Conservation (phyloP, 1,140 invertebrate genomes). For the Scaptomyza montana region DNA sequence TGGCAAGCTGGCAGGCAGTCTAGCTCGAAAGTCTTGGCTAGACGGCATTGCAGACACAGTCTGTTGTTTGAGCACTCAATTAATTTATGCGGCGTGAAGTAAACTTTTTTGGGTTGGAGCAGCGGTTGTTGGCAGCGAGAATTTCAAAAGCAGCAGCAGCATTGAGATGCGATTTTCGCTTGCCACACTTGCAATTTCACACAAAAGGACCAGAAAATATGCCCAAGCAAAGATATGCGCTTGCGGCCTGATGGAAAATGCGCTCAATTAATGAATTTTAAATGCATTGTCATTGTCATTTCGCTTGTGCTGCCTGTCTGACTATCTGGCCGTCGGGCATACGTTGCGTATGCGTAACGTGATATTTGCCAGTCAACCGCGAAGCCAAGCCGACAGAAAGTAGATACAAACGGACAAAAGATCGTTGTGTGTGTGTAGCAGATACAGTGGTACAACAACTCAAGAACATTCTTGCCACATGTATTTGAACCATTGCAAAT, state of each 20-base stretch:
- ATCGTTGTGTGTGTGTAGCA: conserved; percentile 39
- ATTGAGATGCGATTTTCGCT: conserved; percentile 23
- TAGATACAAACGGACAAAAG: conserved; percentile 27
- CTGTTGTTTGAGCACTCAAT: conserved; percentile 64
- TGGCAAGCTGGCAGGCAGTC: conserved; percentile 34
- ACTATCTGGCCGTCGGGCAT: background rate
- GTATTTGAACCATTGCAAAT: background rate
- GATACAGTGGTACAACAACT: background rate
- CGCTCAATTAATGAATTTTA: conserved; percentile 81
- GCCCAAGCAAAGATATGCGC: conserved; percentile 14
- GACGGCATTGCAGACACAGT: conserved; percentile 29
- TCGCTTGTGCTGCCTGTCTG: conserved; percentile 13
- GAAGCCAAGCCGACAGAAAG: conserved; percentile 28
- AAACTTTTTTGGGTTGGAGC: conserved; percentile 45
- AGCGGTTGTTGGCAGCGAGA: background rate
- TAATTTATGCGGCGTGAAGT: conserved; percentile 77
- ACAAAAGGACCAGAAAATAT: conserved; percentile 5
- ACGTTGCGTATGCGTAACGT: conserved; percentile 68
- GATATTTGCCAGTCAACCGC: conserved; percentile 73
- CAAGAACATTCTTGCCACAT: background rate
- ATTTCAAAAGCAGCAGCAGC: conserved; percentile 5
- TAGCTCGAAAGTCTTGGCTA: conserved; percentile 51
- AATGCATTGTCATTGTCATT: conserved; percentile 74
- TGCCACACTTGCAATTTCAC: conserved; percentile 40
- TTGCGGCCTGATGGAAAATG: conserved; percentile 48